Percentiles rank a stretch among this genome's conserved stretches.
phyloP scores from a whole-genome alignment of 2,797 vertebrate genomes.

The Dipus sagitta region DNA sequence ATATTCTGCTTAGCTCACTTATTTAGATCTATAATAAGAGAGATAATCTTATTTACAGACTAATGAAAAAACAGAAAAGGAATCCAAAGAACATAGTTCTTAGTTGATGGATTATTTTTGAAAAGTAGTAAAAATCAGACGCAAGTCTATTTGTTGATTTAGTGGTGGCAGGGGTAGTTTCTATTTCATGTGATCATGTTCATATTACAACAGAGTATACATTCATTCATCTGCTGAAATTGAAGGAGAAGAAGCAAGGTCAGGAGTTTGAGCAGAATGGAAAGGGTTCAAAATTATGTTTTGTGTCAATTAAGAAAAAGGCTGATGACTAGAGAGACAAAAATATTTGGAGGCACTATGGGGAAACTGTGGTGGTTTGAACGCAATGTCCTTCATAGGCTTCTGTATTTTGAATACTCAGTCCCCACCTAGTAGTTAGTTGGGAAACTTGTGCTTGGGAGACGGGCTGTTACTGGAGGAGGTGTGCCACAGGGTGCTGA shows the following conservation, averaged over 20 bases:
- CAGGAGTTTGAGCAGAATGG: background rate
- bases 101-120: background rate
- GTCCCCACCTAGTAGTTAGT: too few relatives aligned
- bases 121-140: background rate
- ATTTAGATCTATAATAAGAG: slow-evolving; percentile 29
- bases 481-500: too few relatives aligned
- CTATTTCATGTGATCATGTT: slow-evolving; percentile 6
- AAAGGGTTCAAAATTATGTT: background rate
- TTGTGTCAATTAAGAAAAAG: background rate
- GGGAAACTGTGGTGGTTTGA: background rate
- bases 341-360: background rate
- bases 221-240: background rate
- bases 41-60: background rate
- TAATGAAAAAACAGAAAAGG: background rate
- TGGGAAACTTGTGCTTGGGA: too few relatives aligned
- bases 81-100: background rate
- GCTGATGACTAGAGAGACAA: background rate
- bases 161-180: background rate
- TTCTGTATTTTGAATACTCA: too few relatives aligned
- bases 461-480: too few relatives aligned
- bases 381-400: too few relatives aligned
- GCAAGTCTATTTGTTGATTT: background rate
- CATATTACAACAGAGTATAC: background rate
- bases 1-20: slow-evolving; percentile 10
- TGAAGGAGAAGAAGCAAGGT: background rate